phyloP scores from a whole-genome alignment of 2,888 invertebrate species.

The Sesamia inferens region DNA sequence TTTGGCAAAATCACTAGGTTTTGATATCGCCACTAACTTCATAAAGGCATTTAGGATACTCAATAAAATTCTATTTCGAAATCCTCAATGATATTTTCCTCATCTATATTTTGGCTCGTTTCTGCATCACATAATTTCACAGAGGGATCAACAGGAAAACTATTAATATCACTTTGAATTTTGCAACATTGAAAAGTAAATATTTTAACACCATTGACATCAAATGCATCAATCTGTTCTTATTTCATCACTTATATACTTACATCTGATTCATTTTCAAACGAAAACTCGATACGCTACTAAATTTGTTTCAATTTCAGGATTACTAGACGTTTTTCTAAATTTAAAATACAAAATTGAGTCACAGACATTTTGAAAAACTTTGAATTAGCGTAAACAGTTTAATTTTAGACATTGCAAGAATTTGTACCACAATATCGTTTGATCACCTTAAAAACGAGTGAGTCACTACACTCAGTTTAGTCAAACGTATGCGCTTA shows the following conservation, averaged over 20 bases:
- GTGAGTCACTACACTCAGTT: constrained; percentile 43
- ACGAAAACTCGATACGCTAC: constrained; percentile 11
- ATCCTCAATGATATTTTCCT: constrained; percentile 35
- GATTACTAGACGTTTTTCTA: constrained; percentile 41
- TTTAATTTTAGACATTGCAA: constrained; percentile 44
- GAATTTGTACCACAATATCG: constrained; percentile 47
- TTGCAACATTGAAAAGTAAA: constrained; percentile 30
- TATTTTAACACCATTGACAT: constrained; percentile 17
- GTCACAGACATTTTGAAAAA: constrained; percentile 37
- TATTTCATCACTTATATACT: background rate
- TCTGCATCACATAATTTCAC: constrained; percentile 13
- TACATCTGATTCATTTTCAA: constrained; percentile 20
- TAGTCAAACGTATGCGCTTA: constrained; percentile 21
- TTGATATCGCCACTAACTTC: constrained; percentile 9
- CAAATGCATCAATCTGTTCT: constrained; percentile 5
- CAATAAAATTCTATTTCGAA: constrained; percentile 26
- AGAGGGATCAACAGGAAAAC: constrained; percentile 44
- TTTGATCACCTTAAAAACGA: constrained; percentile 33
- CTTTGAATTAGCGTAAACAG: constrained; percentile 46
- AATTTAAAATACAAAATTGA: constrained; percentile 51
- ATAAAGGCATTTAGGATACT: constrained; percentile 12
- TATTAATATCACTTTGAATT: constrained; percentile 28
- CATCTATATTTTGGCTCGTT: background rate
- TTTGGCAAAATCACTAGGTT: constrained; percentile 32
- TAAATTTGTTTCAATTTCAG: constrained; percentile 19